Evolutionary conservation across 2,113 vertebrate genomes (phyloP).

Genomic region (Burhinus oedicnemus): DNA sequence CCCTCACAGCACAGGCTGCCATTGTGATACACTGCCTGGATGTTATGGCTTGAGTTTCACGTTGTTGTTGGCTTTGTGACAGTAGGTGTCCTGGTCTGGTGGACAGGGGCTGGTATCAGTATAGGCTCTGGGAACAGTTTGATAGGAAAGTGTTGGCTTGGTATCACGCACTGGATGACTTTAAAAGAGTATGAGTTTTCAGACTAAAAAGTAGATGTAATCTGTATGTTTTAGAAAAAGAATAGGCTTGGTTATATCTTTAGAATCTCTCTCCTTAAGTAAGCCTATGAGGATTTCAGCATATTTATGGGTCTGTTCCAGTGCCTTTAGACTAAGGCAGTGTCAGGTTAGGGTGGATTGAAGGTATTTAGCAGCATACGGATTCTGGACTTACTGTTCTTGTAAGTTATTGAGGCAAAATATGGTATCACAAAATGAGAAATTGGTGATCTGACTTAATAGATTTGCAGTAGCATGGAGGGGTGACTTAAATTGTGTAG

Average conservation of each 20-base stretch:
- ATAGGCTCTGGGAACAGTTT: neutral
- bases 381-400: neutral
- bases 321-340: neutral
- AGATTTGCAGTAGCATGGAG: neutral
- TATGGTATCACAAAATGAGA: neutral
- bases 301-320: neutral
- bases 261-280: neutral
- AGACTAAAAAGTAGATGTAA: neutral
- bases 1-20: fast-evolving
- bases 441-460: neutral
- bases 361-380: neutral
- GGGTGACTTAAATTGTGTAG: neutral
- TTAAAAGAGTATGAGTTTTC: neutral
- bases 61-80: neutral
- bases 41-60: neutral
- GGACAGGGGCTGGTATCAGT: fast-evolving
- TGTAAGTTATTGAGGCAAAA: neutral
- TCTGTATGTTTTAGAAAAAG: neutral
- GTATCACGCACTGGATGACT: neutral
- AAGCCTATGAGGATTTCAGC: neutral
- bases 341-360: neutral
- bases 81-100: neutral
- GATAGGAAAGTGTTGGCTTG: neutral
- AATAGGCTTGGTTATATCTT: neutral
- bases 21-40: neutral